These are phyloP conservation scores for Lamprologus speciosus DNA, from an alignment of 2,113 vertebrate genomes.

Conservation along the genomic window DNA sequence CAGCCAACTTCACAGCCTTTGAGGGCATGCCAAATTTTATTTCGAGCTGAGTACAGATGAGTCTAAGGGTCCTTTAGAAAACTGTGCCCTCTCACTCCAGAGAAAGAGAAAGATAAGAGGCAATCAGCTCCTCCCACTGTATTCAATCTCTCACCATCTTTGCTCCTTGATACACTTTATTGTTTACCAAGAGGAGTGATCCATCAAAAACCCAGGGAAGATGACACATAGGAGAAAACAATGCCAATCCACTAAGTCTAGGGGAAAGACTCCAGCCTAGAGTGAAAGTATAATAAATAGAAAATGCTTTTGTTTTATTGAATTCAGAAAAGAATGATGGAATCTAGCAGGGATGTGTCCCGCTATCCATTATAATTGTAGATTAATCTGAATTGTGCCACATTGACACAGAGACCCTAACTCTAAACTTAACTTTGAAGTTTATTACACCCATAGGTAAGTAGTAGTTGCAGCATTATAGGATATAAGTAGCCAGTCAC, in stretches of 20 bases:
- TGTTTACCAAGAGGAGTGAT: conserved; percentile 41
- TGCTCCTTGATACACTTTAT: conserved; percentile 29
- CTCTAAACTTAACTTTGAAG: neutral
- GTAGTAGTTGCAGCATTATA: neutral
- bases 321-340: neutral
- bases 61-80: neutral
- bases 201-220: conserved; percentile 27
- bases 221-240: conserved; percentile 6
- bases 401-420: neutral
- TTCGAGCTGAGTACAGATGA: neutral
- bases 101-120: conserved; percentile 33
- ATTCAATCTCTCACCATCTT: conserved; percentile 28
- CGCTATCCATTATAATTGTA: neutral
- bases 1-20: neutral
- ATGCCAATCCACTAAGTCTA: conserved; percentile 5
- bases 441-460: neutral
- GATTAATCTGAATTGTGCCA: neutral
- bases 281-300: neutral
- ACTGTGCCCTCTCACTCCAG: neutral
- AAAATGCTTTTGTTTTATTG: conserved; percentile 6
- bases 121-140: conserved; percentile 38
- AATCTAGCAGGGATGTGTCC: neutral
- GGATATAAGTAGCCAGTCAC: neutral
- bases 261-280: neutral
- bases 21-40: conserved; percentile 19